phyloP scores from a whole-genome alignment of 2,113 vertebrate genomes.

The Lonchura striata region DNA sequence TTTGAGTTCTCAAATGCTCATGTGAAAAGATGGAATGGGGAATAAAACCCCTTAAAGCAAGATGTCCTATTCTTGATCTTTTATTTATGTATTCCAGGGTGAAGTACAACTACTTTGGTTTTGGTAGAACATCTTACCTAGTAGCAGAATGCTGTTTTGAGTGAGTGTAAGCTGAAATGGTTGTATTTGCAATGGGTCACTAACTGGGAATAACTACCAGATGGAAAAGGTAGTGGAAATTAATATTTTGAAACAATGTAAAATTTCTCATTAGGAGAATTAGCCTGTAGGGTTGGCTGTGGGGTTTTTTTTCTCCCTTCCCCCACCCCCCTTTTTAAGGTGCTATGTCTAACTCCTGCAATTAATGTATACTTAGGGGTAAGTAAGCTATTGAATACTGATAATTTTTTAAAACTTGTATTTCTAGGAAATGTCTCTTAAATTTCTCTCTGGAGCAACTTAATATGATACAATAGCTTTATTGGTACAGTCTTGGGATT shows the following conservation, averaged over 20 bases:
- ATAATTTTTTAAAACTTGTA: neutral
- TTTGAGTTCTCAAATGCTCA: neutral
- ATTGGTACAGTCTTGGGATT: neutral
- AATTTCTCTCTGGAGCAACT: neutral
- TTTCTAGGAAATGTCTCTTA: neutral
- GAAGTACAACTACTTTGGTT: neutral
- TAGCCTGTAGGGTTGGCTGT: neutral
- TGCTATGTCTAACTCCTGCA: neutral
- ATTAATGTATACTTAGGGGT: accelerated
- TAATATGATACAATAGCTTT: neutral
- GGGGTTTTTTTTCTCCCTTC: too few species aligned
- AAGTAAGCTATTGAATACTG: neutral
- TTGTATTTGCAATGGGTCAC: neutral
- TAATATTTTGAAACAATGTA: neutral
- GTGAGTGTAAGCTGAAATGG: accelerated
- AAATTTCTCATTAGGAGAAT: neutral
- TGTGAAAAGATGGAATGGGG: neutral
- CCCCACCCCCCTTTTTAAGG: accelerated
- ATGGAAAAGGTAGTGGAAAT: neutral
- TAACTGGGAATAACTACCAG: neutral
- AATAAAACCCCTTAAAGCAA: neutral
- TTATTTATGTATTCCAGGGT: neutral
- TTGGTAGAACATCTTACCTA: neutral
- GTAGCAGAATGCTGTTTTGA: neutral
- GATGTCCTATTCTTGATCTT: neutral